Percentiles rank a stretch among this genome's conserved stretches.
Conservation (phyloP, 1,140 invertebrate genomes). For the Drosophila ercepeae region DNA sequence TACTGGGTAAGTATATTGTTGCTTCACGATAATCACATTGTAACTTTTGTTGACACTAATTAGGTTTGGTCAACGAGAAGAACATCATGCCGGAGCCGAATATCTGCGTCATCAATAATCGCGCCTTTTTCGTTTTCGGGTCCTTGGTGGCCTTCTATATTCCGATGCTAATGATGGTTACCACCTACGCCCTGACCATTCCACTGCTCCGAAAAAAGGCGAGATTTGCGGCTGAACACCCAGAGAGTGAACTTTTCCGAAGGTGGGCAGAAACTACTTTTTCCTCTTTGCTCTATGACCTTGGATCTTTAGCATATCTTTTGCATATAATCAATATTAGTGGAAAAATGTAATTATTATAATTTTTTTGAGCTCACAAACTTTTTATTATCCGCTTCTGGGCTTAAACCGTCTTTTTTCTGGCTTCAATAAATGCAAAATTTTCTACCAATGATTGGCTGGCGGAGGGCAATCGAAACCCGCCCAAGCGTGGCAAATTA, state of each 20-base stretch:
- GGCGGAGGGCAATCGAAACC: constrained; percentile 36
- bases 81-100: constrained; percentile 91
- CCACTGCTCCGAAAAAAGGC: constrained; percentile 91
- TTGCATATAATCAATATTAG: background rate
- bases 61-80: constrained; percentile 88
- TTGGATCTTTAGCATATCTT: background rate
- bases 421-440: background rate
- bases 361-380: background rate
- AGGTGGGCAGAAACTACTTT: constrained; percentile 79
- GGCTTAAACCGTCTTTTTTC: background rate
- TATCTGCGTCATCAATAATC: constrained; percentile 93
- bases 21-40: background rate
- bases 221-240: constrained; percentile 87
- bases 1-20: constrained; percentile 88
- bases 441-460: constrained; percentile 12
- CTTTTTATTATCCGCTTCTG: background rate
- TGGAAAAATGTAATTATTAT: background rate
- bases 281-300: too few species aligned
- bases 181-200: constrained; percentile 95
- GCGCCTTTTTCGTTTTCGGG: constrained; percentile 93
- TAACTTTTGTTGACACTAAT: background rate
- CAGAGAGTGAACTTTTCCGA: constrained; percentile 86
- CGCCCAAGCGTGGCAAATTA: constrained; percentile 47
- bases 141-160: constrained; percentile 96
- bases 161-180: constrained; percentile 95